Evolutionary conservation across 1,140 invertebrate genomes (phyloP), one percentile per base, ranked within the genome.

Genomic region (Homalodisca vitripennis): DNA sequence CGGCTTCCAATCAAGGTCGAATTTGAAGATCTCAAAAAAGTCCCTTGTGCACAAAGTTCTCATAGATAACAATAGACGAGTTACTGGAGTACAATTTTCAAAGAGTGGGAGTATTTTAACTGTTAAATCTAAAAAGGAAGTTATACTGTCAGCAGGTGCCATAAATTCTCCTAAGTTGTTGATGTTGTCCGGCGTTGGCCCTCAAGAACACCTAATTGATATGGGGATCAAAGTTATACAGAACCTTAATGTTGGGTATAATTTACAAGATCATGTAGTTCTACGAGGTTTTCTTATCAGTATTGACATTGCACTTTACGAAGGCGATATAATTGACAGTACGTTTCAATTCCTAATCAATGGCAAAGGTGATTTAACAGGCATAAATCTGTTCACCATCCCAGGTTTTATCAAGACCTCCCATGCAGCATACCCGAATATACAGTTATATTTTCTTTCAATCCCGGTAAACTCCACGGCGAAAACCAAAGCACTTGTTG

Each of bases 11-110:
- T 76, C 81, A 53, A 82, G 89, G 48, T 77, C 75, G 17, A 92
- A 92, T 77, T 79, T 93, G 1, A 84, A 88, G 41, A 77, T 92
- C 2, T 82, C 84, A 10, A 89, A 88, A 74, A 75, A 80, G 1
- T 84, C 86, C 27, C 82, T 86, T 76, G 90, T 88, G 0, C 88
- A 86, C 0, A 85, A 83, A 78, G 75, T 93, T 1, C 72, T 91
- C 2, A 87, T 93, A 1, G 86, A 92, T 73, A 72, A n/a, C n/a
- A n/a, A n/a, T n/a, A n/a, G n/a, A n/a, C n/a, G n/a, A n/a, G 34
- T 17, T 41, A 41, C 34, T 10, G 34, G 34, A 17, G 34, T 41
- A 41, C 6, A 17, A 17, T 41, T 41, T 17, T 10, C 17, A 17
- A 41, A 41, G 17, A 41, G 17, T 41, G 34, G 34, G 17, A 6